Conservation (phyloP, 2,888 invertebrate species). For the Trichogramma dendrolimi region DNA sequence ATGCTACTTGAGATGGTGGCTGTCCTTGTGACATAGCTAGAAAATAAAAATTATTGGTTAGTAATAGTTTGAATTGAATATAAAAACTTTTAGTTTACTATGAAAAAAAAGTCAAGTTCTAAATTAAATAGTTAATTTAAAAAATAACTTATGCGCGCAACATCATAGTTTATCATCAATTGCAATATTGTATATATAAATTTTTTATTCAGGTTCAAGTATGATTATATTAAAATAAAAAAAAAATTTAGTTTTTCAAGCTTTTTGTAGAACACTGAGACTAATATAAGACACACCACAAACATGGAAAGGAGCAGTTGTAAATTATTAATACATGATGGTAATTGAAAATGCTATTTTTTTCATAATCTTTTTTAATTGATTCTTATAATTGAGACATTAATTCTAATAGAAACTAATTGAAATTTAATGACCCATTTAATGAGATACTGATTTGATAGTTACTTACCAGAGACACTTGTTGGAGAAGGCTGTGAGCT, state of each 20-base stretch:
- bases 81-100: constrained; percentile 16
- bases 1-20: constrained; percentile 36
- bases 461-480: constrained; percentile 39
- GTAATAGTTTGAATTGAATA: background rate
- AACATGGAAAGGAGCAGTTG: no score
- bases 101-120: constrained; percentile 10
- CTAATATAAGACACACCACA: no score
- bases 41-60: constrained; percentile 3
- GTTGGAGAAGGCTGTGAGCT: constrained; percentile 45
- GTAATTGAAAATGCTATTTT: no score
- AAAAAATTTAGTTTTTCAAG: no score
- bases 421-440: constrained; percentile 10
- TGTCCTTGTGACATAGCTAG: constrained; percentile 35
- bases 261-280: no score
- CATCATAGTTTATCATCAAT: no score
- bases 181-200: no score
- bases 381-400: no score
- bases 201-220: no score
- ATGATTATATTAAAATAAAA: no score
- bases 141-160: background rate
- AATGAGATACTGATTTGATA: constrained; percentile 2
- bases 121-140: background rate
- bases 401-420: background rate
- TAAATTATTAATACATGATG: no score
- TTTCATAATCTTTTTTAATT: no score